phyloP scores from a whole-genome alignment of 2,113 vertebrate species.

The Neomonachus schauinslandi region DNA sequence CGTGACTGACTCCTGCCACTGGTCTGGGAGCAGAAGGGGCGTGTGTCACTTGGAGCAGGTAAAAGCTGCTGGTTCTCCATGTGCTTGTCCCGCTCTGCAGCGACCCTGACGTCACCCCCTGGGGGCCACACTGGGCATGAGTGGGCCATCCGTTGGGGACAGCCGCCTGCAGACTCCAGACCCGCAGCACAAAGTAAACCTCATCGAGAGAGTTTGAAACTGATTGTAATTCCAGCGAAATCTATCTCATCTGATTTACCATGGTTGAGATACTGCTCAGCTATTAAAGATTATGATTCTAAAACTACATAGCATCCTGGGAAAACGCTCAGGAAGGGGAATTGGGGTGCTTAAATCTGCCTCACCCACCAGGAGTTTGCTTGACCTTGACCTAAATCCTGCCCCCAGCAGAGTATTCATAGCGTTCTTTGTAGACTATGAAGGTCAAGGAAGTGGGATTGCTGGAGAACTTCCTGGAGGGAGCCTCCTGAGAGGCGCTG shows the following conservation, averaged over 20 bases:
- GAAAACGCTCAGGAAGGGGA: not conserved
- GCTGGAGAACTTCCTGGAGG: not conserved
- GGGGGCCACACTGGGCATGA: not conserved
- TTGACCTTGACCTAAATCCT: not conserved
- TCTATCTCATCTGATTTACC: not conserved
- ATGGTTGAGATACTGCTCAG: not conserved
- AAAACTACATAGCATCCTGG: not conserved
- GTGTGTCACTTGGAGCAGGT: not conserved
- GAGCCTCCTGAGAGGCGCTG: not conserved
- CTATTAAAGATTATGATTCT: not conserved
- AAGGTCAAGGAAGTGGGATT: not conserved
- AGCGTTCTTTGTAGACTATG: not conserved
- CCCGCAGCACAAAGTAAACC: not conserved
- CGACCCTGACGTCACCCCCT: not conserved
- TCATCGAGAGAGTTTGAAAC: not conserved
- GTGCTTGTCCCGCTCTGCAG: no score
- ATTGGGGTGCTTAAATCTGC: not conserved
- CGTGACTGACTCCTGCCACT: not conserved
- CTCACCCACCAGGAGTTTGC: not conserved
- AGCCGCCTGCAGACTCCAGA: not conserved
- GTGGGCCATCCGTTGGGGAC: fast-evolving
- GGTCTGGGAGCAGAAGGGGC: not conserved
- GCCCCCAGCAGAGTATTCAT: not conserved
- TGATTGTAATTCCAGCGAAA: not conserved
- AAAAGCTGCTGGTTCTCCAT: not conserved